Evolutionary conservation across 2,888 invertebrate genomes (phyloP).

Genomic region (Leucophenga maculata): DNA sequence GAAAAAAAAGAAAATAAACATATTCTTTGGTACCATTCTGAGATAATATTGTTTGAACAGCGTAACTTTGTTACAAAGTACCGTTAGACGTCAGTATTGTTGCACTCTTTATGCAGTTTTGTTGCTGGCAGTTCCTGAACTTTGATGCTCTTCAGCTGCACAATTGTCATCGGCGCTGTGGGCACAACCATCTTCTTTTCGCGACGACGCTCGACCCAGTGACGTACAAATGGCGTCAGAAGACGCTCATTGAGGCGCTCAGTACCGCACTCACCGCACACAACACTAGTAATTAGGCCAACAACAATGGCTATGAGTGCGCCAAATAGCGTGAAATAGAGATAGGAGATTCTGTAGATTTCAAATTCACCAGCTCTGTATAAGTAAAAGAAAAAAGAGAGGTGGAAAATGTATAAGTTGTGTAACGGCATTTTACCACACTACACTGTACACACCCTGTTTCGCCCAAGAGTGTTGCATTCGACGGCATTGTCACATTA

Average conservation of each 20-base stretch:
- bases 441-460: not conserved
- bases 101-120: conserved; percentile 28
- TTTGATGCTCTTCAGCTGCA: conserved; percentile 36
- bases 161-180: not conserved
- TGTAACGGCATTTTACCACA: not conserved
- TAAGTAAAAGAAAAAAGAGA: not conserved
- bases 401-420: not conserved
- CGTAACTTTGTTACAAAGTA: conserved; percentile 58
- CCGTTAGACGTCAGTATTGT: conserved; percentile 21
- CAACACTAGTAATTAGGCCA: conserved; percentile 74
- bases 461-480: not conserved
- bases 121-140: conserved; percentile 23
- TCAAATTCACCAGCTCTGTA: conserved; percentile 61
- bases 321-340: conserved; percentile 83
- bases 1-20: not conserved
- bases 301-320: conserved; percentile 75
- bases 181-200: conserved; percentile 29
- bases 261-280: conserved; percentile 74
- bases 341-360: conserved; percentile 82
- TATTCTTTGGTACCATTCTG: no score
- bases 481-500: conserved; percentile 43
- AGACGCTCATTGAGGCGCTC: conserved; percentile 76
- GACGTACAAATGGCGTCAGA: conserved; percentile 81
- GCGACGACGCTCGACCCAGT: conserved; percentile 70
- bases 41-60: conserved; percentile 24